Conservation (phyloP, 1,140 invertebrate genomes). For the Cydia amplana region DNA sequence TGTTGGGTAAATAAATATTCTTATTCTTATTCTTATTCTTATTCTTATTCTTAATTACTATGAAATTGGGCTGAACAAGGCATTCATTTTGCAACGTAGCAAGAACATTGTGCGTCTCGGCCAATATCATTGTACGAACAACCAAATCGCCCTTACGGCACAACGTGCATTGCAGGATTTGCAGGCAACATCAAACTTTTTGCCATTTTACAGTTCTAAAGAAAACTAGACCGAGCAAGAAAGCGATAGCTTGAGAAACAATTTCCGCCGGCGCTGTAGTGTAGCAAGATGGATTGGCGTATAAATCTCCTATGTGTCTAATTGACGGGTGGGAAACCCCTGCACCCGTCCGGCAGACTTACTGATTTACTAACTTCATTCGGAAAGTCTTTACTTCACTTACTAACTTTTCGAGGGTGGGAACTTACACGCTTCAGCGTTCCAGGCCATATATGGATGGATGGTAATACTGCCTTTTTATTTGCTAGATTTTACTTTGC, state of each 20-base stretch:
- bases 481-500: not conserved
- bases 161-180: not conserved
- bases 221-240: slow-evolving; percentile 30
- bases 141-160: not conserved
- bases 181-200: not conserved
- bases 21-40: too few relatives aligned
- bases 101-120: too few relatives aligned
- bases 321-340: slow-evolving; percentile 64
- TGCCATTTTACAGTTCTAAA: slow-evolving; percentile 12
- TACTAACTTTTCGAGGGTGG: slow-evolving; percentile 32
- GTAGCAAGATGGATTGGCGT: slow-evolving; percentile 64
- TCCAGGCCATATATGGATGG: not conserved
- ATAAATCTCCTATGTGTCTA: slow-evolving; percentile 71
- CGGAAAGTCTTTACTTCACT: slow-evolving; percentile 37
- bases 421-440: slow-evolving; percentile 2
- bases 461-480: too few relatives aligned
- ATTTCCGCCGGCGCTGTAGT: slow-evolving; percentile 47
- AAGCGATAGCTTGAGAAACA: slow-evolving; percentile 59
- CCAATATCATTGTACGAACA: too few relatives aligned
- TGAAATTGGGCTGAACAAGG: too few relatives aligned
- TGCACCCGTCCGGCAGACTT: slow-evolving; percentile 40
- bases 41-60: too few relatives aligned
- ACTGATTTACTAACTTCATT: slow-evolving; percentile 60
- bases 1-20: too few relatives aligned
- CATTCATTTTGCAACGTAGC: too few relatives aligned